Percentiles rank a stretch among this genome's conserved stretches.
Evolutionary conservation across 2,113 vertebrate species (phyloP).

Genomic region (Syrmaticus mikado): DNA sequence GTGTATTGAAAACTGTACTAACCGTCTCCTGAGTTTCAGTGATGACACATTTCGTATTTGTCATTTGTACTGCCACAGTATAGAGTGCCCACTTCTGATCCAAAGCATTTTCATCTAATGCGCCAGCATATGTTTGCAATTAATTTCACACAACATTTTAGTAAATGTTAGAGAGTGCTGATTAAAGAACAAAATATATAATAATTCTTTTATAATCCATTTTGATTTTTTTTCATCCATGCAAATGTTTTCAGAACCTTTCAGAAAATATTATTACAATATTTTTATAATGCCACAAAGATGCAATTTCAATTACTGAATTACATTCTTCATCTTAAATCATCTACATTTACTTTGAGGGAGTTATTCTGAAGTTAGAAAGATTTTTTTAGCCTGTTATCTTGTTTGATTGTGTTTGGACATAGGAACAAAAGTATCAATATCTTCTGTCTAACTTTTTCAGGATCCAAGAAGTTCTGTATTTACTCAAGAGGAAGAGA

Average conservation of each 20-base stretch:
- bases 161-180: neutral
- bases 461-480: neutral
- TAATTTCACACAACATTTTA: neutral
- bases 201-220: neutral
- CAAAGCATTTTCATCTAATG: neutral
- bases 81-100: neutral
- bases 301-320: neutral
- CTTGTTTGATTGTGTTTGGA: neutral
- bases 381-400: neutral
- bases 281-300: too few relatives aligned
- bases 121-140: neutral
- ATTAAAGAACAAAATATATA: neutral
- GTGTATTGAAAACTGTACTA: neutral
- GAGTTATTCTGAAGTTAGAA: neutral
- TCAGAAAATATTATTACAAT: neutral
- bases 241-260: neutral
- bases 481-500: neutral
- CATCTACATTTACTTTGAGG: neutral
- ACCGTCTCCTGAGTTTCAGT: neutral
- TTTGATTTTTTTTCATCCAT: neutral
- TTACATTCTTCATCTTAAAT: neutral
- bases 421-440: neutral
- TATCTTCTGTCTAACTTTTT: neutral
- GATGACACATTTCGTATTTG: neutral
- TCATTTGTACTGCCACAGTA: neutral